Percentiles rank a stretch among this genome's conserved stretches.
These are phyloP conservation scores for Enteromius mattozi DNA, from an alignment of 2,797 vertebrate species.

Conservation along the genomic window DNA sequence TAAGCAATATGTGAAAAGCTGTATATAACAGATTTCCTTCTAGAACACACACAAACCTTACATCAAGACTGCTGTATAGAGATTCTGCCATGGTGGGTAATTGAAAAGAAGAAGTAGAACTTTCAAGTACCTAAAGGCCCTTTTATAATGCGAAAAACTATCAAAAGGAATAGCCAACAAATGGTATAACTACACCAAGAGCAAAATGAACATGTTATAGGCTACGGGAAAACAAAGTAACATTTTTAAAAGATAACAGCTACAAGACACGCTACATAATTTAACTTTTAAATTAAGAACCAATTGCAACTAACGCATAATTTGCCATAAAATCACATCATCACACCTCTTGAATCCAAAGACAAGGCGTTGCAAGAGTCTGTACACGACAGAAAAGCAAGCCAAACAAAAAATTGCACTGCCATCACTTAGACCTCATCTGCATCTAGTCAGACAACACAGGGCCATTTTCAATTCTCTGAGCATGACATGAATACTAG, in stretches of 20 bases:
- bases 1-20: slow-evolving; percentile 18
- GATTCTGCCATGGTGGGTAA: neutral
- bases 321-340: neutral
- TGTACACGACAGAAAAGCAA: slow-evolving; percentile 4
- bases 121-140: neutral
- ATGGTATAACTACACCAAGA: neutral
- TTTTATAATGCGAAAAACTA: neutral
- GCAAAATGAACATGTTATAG: neutral
- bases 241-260: neutral
- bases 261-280: neutral
- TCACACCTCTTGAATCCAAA: neutral
- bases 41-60: neutral
- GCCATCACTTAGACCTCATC: slow-evolving; percentile 1
- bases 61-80: neutral
- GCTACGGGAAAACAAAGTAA: neutral
- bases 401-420: neutral
- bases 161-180: neutral
- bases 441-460: slow-evolving; percentile 13
- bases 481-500: neutral
- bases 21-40: slow-evolving; percentile 1
- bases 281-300: neutral
- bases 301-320: neutral
- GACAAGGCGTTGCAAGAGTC: neutral
- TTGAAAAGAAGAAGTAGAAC: neutral
- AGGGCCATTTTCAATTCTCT: neutral